Conservation (phyloP, 2,888 invertebrate genomes). For the Limnephilus lunatus region DNA sequence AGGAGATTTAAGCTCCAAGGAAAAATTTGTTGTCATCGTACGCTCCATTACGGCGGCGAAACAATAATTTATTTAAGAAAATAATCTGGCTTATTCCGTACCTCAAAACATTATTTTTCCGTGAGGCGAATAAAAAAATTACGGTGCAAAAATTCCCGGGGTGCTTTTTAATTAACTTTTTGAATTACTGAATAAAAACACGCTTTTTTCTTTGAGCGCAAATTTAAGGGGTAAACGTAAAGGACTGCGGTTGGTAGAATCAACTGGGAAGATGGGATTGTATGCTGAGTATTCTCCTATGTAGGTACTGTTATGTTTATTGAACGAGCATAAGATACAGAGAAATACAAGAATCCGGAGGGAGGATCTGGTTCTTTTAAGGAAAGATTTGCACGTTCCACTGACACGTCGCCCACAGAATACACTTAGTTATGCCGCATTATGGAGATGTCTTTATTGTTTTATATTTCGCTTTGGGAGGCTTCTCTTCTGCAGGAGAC, state of each 20-base stretch:
- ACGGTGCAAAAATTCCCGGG: background rate
- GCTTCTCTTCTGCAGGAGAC: background rate
- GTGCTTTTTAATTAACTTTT: conserved; percentile 38
- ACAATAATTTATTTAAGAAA: conserved; percentile 29
- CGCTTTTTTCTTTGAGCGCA: background rate
- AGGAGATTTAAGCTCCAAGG: background rate
- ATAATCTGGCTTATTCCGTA: conserved; percentile 11
- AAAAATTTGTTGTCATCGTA: conserved; percentile 20
- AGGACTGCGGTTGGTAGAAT: background rate
- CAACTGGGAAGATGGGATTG: background rate
- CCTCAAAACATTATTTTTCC: conserved; percentile 10
- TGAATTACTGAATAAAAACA: background rate
- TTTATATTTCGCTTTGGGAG: background rate
- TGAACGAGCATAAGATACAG: background rate
- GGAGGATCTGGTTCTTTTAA: background rate
- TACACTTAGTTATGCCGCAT: conserved; percentile 5
- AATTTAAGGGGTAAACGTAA: background rate
- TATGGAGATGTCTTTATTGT: conserved; percentile 7
- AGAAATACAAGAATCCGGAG: background rate
- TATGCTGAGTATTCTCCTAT: background rate
- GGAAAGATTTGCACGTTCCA: conserved; percentile 15
- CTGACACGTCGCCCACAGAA: background rate
- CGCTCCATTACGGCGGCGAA: background rate
- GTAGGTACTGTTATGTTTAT: background rate
- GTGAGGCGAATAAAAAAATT: conserved; percentile 18